Evolutionary conservation across 2,888 invertebrate genomes (phyloP).

Genomic region (Blastobasis adustella): DNA sequence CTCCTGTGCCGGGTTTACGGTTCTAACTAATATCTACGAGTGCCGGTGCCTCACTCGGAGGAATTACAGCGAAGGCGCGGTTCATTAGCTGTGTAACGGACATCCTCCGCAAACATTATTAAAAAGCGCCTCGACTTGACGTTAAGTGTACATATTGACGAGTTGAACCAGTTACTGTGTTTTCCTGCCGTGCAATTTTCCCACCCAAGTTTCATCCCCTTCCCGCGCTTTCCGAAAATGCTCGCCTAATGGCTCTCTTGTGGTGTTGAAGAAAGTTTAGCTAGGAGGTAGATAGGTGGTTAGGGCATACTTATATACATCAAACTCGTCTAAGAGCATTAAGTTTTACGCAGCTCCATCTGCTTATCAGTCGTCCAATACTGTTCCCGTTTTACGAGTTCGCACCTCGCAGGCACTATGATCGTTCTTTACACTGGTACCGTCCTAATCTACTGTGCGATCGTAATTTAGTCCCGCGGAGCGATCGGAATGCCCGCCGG

Average conservation of each 20-base stretch:
- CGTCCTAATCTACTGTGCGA: slow-evolving; percentile 7
- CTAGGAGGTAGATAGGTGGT: neutral
- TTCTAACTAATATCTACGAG: slow-evolving; percentile 26
- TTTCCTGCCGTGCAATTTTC: no score
- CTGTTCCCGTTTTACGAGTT: no score
- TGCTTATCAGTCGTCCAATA: no score
- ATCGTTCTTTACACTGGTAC: no score
- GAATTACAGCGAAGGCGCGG: slow-evolving; percentile 25
- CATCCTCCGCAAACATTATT: slow-evolving; percentile 14
- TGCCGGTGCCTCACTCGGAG: slow-evolving; percentile 22
- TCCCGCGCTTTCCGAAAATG: no score
- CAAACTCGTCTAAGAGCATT: no score
- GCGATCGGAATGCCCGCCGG: slow-evolving; percentile 53
- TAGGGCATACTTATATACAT: neutral
- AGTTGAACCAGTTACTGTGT: no score
- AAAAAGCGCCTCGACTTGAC: neutral
- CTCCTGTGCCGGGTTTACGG: slow-evolving; percentile 41
- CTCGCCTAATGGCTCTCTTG: no score
- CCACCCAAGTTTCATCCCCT: no score
- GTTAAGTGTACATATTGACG: no score
- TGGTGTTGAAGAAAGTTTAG: neutral
- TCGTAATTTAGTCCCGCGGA: slow-evolving; percentile 21
- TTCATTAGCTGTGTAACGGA: slow-evolving; percentile 30
- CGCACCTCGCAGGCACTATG: no score
- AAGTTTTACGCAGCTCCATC: no score